A percentile compares a stretch with the other conserved stretches of the same genome.
These are phyloP conservation scores for Polymixis lichenea DNA, from an alignment of 2,888 invertebrate genomes.

Conservation along the genomic window DNA sequence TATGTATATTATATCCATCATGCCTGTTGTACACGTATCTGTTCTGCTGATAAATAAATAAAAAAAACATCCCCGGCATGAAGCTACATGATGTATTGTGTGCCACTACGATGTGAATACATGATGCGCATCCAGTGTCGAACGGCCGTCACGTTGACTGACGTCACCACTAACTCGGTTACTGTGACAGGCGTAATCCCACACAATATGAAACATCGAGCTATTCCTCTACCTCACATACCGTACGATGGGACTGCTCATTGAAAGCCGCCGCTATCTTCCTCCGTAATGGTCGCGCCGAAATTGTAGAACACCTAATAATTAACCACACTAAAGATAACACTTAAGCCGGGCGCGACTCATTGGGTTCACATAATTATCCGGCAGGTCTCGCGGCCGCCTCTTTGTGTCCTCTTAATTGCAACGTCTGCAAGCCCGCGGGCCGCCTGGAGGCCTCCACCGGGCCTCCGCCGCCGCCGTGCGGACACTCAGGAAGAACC, in stretches of 20 bases:
- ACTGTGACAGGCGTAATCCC: background rate
- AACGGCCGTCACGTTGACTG: background rate
- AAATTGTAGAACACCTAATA: slow-evolving; percentile 35
- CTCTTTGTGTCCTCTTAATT: slow-evolving; percentile 64
- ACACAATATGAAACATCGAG: background rate
- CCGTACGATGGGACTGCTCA: background rate
- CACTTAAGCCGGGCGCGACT: slow-evolving; percentile 36
- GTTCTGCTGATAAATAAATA: slow-evolving; percentile 13
- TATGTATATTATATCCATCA: background rate
- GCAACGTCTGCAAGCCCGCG: slow-evolving; percentile 40
- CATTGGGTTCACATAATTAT: slow-evolving; percentile 64
- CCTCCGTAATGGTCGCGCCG: background rate
- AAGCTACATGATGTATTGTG: slow-evolving; percentile 1
- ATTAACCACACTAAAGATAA: slow-evolving; percentile 49
- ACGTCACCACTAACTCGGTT: background rate
- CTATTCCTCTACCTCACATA: too few species aligned
- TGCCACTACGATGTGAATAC: background rate
- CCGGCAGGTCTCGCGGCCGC: slow-evolving; percentile 52
- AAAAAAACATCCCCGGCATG: background rate
- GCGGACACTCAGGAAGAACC: slow-evolving; percentile 60
- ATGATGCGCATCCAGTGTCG: background rate
- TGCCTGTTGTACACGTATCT: background rate
- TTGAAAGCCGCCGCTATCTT: background rate
- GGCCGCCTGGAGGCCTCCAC: slow-evolving; percentile 21
- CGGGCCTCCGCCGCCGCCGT: background rate